Conservation (phyloP, 2,888 invertebrate genomes). For the Sinohyriopsis cumingii region DNA sequence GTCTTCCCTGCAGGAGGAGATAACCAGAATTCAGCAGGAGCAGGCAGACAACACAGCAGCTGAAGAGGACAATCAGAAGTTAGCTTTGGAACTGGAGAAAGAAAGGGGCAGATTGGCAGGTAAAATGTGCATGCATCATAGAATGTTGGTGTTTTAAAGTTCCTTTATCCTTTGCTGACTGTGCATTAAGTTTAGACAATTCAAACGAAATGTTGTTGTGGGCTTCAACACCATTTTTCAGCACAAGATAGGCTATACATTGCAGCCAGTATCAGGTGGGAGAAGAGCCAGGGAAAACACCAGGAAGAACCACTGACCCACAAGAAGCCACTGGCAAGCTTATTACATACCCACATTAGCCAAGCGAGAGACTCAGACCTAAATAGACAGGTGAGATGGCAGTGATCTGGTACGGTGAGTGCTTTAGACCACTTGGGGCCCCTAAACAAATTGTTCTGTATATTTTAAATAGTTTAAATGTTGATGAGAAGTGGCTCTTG, state of each 20-base stretch:
- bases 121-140: slow-evolving; percentile 14
- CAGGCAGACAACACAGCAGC: slow-evolving; percentile 40
- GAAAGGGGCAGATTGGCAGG: slow-evolving; percentile 70
- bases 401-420: too few relatives aligned
- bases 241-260: too few relatives aligned
- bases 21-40: slow-evolving; percentile 34
- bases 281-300: too few relatives aligned
- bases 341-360: too few relatives aligned
- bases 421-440: too few relatives aligned
- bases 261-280: too few relatives aligned
- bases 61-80: slow-evolving; percentile 56
- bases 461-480: neutral
- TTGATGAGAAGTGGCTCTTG: neutral
- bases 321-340: too few relatives aligned
- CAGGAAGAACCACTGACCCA: too few relatives aligned
- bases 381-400: too few relatives aligned
- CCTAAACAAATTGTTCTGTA: neutral
- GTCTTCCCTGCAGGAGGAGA: slow-evolving; percentile 44
- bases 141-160: neutral
- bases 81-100: slow-evolving; percentile 69
- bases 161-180: neutral
- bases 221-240: too few relatives aligned
- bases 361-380: too few relatives aligned
- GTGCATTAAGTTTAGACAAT: neutral
- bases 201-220: neutral